Evolutionary conservation across 2,113 vertebrate genomes (phyloP), one percentile per base, ranked within the genome.

Genomic region (Oenanthe melanoleuca): DNA sequence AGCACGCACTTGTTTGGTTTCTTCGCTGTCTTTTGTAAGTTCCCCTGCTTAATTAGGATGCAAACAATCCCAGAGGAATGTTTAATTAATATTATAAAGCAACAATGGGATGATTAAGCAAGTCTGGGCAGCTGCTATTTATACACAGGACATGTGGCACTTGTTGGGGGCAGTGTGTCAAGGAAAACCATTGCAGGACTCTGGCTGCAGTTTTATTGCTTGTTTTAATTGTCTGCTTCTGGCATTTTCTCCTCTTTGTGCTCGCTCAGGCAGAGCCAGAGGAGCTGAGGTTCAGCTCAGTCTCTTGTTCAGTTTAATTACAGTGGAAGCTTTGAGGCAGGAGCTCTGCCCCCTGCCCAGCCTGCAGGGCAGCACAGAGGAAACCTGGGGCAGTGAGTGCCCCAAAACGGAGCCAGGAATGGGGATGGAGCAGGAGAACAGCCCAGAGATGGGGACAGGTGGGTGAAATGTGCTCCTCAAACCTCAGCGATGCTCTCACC

Each of bases 11-110:
- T 45, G 71, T 59, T 88, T 78, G 84, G 80, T 70, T 96, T 56
- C 92, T 83, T 81, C 55, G 16, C 61, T 6, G 7, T 3, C 93
- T 92, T 96, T 96, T 94, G 63, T 90, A 9, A 92, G 89, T 40
- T 72, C 60, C 59, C 12, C 6, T 14, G 25, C 94, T 93, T 92
- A 92, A 97, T 97, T 88, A 92, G 94, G 80, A 95, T 89, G 85
- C 87, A 15, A 96, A 85, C 91, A 78, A 94, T 96, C 95, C 92
- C 87, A 29, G 63, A 94, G 93, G 93, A 96, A 96, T 96, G 91
- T 95, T 97, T 96, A 97, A 97, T 97, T 96, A 97, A 96, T 96
- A 94, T 92, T 71, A 70, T 93, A 90, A 56, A 83, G 92, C 89
- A 88, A 96, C 95, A 95, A 94, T 82, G 77, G 91, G 92, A 96